These are phyloP conservation scores for Caenorhabditis sulstoni DNA, from an alignment of 2,888 invertebrate species.

Conservation along the genomic window DNA sequence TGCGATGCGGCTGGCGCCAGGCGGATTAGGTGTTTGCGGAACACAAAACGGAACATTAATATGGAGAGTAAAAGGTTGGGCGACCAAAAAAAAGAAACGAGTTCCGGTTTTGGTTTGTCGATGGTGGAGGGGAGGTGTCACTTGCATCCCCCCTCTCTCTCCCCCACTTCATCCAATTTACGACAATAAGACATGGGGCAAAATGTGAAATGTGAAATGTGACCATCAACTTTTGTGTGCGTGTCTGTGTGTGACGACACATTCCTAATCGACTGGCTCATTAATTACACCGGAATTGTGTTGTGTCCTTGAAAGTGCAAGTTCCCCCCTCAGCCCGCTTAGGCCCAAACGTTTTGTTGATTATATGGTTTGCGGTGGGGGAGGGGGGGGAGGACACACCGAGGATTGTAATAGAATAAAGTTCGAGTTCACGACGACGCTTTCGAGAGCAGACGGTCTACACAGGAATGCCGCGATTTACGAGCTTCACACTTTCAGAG, in stretches of 20 bases:
- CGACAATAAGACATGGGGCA: background rate
- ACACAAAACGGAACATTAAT: background rate
- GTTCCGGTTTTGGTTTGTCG: no score
- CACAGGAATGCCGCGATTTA: background rate
- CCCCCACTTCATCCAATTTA: background rate
- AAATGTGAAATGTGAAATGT: no score
- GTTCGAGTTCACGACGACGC: no score
- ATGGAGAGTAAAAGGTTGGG: no score
- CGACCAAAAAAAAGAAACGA: no score
- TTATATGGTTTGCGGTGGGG: background rate
- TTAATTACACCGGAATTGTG: conserved; percentile 1
- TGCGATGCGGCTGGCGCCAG: conserved; percentile 20
- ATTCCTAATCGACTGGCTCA: conserved; percentile 9
- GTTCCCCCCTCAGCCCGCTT: background rate
- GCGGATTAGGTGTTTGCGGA: background rate
- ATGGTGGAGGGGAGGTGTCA: no score
- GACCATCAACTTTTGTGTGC: no score
- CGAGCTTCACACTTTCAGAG: background rate
- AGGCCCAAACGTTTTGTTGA: no score
- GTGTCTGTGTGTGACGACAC: no score
- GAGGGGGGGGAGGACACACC: no score
- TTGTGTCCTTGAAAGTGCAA: background rate
- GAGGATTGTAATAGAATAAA: no score
- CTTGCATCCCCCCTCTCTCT: no score
- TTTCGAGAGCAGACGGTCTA: background rate